phyloP scores from a whole-genome alignment of 2,113 vertebrate genomes.

The Prietella phreatophila region DNA sequence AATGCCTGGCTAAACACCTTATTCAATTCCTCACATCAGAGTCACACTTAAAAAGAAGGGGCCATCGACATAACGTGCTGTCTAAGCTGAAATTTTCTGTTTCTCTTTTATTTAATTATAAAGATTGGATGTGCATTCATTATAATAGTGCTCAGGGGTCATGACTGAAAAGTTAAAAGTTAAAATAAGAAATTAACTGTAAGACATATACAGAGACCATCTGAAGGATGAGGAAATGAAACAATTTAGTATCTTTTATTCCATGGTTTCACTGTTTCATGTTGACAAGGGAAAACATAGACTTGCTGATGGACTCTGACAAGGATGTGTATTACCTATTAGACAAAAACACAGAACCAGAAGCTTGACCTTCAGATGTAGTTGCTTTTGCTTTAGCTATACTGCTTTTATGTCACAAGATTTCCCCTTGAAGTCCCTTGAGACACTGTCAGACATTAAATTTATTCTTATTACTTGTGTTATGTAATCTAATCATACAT shows the following conservation, averaged over 20 bases:
- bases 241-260: not conserved
- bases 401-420: not conserved
- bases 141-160: not conserved
- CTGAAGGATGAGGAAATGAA: not conserved
- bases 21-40: slow-evolving; percentile 19
- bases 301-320: not conserved
- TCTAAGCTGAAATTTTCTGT: slow-evolving; percentile 39
- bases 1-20: slow-evolving; percentile 28
- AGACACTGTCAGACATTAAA: slow-evolving; percentile 5
- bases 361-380: not conserved
- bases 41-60: slow-evolving; percentile 25
- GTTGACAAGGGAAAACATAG: not conserved
- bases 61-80: slow-evolving; percentile 40
- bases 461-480: slow-evolving; percentile 5
- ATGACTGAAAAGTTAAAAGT: not conserved
- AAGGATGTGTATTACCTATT: not conserved
- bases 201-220: not conserved
- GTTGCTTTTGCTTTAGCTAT: not conserved
- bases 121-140: slow-evolving; percentile 18
- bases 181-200: slow-evolving; percentile 3
- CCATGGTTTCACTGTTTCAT: not conserved
- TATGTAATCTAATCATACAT: slow-evolving; percentile 3
- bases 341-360: not conserved
- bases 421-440: not conserved
- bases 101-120: not conserved